Conservation (phyloP, 2,113 vertebrate genomes). For the Dipodomys stephensi region DNA sequence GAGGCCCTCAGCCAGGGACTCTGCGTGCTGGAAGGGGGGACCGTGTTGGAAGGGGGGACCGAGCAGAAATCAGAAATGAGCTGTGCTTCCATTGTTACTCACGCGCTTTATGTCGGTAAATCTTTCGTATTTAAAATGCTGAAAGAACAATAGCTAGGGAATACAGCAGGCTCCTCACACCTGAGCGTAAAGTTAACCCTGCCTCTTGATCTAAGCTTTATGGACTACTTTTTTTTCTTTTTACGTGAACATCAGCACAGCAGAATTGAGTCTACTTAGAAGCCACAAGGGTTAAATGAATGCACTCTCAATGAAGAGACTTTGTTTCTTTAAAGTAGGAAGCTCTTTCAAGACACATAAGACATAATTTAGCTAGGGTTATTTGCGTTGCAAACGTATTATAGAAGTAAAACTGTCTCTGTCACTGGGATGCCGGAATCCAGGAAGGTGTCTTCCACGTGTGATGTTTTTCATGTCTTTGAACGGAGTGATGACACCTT, state of each 20-base stretch:
- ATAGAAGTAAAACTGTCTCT: not conserved
- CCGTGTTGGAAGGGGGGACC: too few species aligned
- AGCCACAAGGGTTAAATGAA: not conserved
- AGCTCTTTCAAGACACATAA: not conserved
- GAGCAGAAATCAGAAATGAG: too few species aligned
- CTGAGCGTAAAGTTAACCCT: constrained; percentile 14
- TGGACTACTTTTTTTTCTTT: constrained; percentile 6
- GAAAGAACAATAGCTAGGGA: constrained; percentile 6
- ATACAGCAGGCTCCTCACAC: constrained; percentile 6
- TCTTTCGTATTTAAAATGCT: not conserved
- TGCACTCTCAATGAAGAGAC: not conserved
- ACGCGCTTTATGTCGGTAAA: not conserved
- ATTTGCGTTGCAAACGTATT: not conserved
- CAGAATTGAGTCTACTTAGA: not conserved
- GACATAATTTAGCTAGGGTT: constrained; percentile 16
- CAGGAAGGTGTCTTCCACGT: not conserved
- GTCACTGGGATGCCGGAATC: constrained; percentile 16
- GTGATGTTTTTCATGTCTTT: constrained; percentile 28
- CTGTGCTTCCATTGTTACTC: not conserved
- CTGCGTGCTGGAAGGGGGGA: too few species aligned
- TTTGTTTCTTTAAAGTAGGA: constrained; percentile 28
- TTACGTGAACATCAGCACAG: constrained; percentile 5
- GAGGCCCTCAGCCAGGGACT: too few species aligned
- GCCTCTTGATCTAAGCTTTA: not conserved
- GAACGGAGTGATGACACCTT: not conserved